Base-by-base conservation (phyloP, 1,140 invertebrate genomes). In the Patella vulgata region DNA sequence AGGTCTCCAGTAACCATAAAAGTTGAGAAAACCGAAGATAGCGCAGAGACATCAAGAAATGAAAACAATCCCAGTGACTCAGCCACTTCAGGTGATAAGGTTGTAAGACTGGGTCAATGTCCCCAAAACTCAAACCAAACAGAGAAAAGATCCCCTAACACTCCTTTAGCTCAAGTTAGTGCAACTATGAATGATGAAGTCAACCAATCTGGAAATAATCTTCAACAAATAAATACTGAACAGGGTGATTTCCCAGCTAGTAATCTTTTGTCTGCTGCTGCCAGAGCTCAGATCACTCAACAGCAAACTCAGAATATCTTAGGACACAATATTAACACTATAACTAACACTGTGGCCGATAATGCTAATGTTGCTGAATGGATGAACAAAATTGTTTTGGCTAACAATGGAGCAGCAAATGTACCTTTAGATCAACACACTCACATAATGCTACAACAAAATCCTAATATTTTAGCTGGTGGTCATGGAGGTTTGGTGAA, bases 181-280 rank as follows among this genome's bases (percentile, higher is more conserved):
- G 33, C 33, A 8, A 14, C 5, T 8, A 14, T 8, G 14, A 14
- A 5, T 8, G 14, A 5, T 8, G 33, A 36, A 14, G 5, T 14
- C 5, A 14, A 36, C 14, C 6, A 5, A 36, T 36, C 33, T 8
- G n/a, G n/a, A n/a, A n/a, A n/a, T n/a, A 36, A 36, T 36, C 14
- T 36, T 8, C 12, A 40, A 19, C 21, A 30, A 17, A 30, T 25
- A 14, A 14, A 11, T 17, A 36, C 12, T 3, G n/a, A 11, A 30
- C 11, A 30, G 9, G 4, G 12, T 31, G 65, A 79, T 33, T 79
- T 79, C 55, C 79, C 79, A 25, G 79, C 79, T 21, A 81, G 79
- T 54, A 75, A 63, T 57, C 55, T 81, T 21, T 55, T 80, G 31
- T 74, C 78, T 4, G 75, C 77, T 4, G 77, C 77, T 23, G 77